Evolutionary conservation across 2,113 vertebrate species (phyloP), one percentile per base, ranked within the genome.

Genomic region (Psilopogon haemacephalus): DNA sequence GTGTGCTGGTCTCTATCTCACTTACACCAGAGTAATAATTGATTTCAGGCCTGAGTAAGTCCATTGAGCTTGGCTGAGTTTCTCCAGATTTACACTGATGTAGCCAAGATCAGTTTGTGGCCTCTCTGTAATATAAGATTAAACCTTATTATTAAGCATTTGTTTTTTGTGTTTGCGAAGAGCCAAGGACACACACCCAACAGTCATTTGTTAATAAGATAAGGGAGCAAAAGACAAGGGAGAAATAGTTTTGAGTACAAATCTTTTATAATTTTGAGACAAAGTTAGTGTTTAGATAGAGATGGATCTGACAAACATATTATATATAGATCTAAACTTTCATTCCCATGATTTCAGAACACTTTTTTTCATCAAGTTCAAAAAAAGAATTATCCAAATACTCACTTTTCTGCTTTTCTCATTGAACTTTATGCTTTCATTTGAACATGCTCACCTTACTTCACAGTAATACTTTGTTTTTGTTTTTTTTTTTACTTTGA

Each of bases 41-140:
- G 86, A 95, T 88, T 94, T 90, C 84, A 92, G 76, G 89, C 94
- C 84, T 71, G 37, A 84, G 52, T 59, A 50, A 90, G 37, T 18
- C 73, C 33, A 33, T 71, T 80, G 88, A 91, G 50, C 56, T 83
- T 59, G 24, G 64, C 46, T 30, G 68, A 59, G 79, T 48, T 67
- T 80, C 83, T 93, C 42, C 70, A 64, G 67, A 32, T 84, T 95
- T 38, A 62, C 35, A 9, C 7, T 21, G 28, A 27, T 32, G 9
- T 26, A 60, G 59, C 52, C 2, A 1, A 68, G 72, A 74, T 13
- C 58, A 11, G 72, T 67, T 28, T 84, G 76, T 68, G 91, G 88
- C 76, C 52, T 63, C 76, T 71, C 28, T 42, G 52, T 50, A 81
- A 33, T 35, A 48, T 50, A 81, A 79, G 33, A 71, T 11, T 60